phyloP scores from a whole-genome alignment of 2,888 invertebrate species.

The Scaptomyza cyrtandrae region DNA sequence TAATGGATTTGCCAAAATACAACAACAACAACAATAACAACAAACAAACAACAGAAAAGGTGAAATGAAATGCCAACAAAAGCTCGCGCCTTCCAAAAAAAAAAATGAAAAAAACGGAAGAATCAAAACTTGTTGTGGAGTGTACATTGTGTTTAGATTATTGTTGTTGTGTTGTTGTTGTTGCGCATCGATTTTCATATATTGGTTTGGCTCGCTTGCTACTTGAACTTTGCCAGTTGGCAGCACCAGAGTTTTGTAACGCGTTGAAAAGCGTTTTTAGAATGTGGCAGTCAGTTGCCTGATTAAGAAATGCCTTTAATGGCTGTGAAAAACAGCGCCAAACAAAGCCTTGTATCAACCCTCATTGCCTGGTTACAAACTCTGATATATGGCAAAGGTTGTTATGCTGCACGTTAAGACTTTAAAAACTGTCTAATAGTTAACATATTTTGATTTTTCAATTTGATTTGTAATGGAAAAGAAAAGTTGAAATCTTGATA shows the following conservation, averaged over 20 bases:
- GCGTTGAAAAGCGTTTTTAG: slow-evolving; percentile 19
- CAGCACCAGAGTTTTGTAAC: too few relatives aligned
- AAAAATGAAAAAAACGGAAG: slow-evolving; percentile 4
- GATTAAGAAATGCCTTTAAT: slow-evolving; percentile 58
- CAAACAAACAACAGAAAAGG: slow-evolving; percentile 22
- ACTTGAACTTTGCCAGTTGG: slow-evolving; percentile 52
- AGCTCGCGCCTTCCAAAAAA: slow-evolving; percentile 62
- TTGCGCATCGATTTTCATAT: slow-evolving; percentile 57
- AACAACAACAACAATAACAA: slow-evolving; percentile 44
- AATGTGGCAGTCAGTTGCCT: slow-evolving; percentile 43
- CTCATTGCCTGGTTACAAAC: slow-evolving; percentile 36
- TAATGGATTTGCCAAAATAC: slow-evolving; percentile 82
- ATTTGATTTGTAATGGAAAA: neutral
- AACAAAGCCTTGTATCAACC: slow-evolving; percentile 37
- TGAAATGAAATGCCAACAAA: slow-evolving; percentile 73
- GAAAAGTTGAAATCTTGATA: too few relatives aligned
- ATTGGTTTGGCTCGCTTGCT: slow-evolving; percentile 46
- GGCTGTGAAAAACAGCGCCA: slow-evolving; percentile 35
- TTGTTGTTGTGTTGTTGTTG: slow-evolving; percentile 54
- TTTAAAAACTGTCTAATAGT: neutral
- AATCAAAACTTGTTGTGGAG: slow-evolving; percentile 49
- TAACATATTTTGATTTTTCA: neutral
- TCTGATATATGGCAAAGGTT: neutral
- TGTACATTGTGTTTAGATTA: slow-evolving; percentile 42
- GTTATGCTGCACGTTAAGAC: neutral